phyloP scores from a whole-genome alignment of 2,113 vertebrate species.

The Dascyllus trimaculatus region DNA sequence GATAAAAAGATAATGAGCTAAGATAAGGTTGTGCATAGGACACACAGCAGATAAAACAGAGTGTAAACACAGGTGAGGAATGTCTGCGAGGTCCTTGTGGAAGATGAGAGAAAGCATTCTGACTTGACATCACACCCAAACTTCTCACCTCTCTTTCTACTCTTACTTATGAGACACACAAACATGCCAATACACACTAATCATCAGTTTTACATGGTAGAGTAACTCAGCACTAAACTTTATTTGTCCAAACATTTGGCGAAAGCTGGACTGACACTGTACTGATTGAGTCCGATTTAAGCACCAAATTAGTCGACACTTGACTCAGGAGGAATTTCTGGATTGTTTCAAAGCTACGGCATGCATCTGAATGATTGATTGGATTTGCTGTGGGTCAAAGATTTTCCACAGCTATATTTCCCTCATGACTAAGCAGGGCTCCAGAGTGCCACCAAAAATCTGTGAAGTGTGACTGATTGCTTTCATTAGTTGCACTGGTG shows the following conservation, averaged over 20 bases:
- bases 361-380: too few species aligned
- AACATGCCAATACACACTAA: neutral
- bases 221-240: neutral
- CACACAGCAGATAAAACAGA: slow-evolving; percentile 21
- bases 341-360: too few species aligned
- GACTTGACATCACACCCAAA: neutral
- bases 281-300: too few species aligned
- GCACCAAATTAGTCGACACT: too few species aligned
- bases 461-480: too few species aligned
- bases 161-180: neutral
- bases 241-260: neutral
- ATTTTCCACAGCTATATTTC: neutral
- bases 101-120: neutral
- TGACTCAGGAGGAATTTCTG: too few species aligned
- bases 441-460: too few species aligned
- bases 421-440: too few species aligned
- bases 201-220: neutral
- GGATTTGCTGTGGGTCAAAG: neutral
- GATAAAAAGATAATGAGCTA: slow-evolving; percentile 24
- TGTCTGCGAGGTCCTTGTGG: slow-evolving; percentile 17
- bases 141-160: neutral
- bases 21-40: slow-evolving; percentile 24
- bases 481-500: too few species aligned
- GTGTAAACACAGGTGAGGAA: slow-evolving; percentile 10
- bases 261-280: too few species aligned